phyloP scores from a whole-genome alignment of 2,113 vertebrate species.

The Ptilonorhynchus violaceus region DNA sequence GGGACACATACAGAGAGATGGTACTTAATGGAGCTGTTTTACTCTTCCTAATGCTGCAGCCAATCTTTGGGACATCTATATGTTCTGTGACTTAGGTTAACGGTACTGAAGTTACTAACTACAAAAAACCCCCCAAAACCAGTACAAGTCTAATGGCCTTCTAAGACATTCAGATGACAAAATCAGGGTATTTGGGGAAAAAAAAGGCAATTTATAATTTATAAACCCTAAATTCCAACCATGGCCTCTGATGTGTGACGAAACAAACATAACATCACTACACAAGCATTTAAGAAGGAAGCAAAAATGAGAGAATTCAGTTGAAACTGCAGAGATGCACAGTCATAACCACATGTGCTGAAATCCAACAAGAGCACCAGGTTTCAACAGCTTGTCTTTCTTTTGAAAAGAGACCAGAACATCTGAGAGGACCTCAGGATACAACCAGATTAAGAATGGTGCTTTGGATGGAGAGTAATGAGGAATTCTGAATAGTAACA shows the following conservation, averaged over 20 bases:
- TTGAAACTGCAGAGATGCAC: background rate
- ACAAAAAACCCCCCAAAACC: background rate
- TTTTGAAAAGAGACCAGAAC: background rate
- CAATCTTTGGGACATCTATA: background rate
- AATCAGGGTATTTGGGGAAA: too few relatives aligned
- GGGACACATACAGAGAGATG: fast-evolving
- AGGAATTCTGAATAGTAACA: background rate
- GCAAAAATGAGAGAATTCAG: background rate
- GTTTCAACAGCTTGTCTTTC: background rate
- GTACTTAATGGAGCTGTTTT: fast-evolving
- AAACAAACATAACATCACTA: background rate
- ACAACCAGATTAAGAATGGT: background rate
- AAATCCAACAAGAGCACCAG: background rate
- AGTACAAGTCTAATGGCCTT: background rate
- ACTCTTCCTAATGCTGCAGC: background rate
- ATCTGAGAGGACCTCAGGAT: background rate
- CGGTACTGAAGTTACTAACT: background rate
- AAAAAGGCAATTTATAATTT: background rate
- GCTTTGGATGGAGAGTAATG: background rate
- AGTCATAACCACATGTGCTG: background rate
- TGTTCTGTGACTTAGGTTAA: background rate
- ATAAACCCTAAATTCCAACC: background rate
- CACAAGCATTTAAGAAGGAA: background rate
- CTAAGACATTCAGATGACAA: background rate
- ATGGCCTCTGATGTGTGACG: background rate